phyloP scores from a whole-genome alignment of 2,113 vertebrate genomes.

The Myocastor coypus region DNA sequence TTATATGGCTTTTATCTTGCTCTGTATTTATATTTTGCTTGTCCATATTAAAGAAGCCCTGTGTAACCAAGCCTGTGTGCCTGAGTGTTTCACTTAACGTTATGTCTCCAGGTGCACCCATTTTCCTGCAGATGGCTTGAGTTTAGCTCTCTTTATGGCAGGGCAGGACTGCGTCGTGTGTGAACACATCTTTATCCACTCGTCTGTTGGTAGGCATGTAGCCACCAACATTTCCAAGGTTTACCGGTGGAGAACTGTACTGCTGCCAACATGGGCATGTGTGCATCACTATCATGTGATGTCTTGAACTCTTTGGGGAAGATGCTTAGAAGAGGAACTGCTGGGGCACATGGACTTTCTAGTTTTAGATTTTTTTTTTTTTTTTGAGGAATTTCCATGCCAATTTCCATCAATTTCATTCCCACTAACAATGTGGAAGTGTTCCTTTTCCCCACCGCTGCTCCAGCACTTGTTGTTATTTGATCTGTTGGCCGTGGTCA shows the following conservation, averaged over 20 bases:
- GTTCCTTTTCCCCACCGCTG: not conserved
- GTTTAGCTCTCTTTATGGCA: not conserved
- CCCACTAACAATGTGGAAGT: not conserved
- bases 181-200: not conserved
- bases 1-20: not conserved
- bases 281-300: not conserved
- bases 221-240: not conserved
- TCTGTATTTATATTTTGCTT: not conserved
- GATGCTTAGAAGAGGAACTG: not conserved
- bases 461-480: not conserved
- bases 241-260: not conserved
- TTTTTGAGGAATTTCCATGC: not conserved
- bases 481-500: not conserved
- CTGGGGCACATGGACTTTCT: not conserved
- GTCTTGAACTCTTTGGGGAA: not conserved
- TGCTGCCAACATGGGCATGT: not conserved
- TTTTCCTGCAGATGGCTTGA: not conserved
- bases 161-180: not conserved
- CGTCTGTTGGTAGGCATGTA: not conserved
- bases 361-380: not conserved
- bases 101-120: not conserved
- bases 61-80: not conserved
- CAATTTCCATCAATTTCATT: not conserved
- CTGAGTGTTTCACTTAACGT: not conserved
- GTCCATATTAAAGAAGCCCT: not conserved